Conservation (phyloP, 2,888 invertebrate species). For the Rhogogaster chlorosoma region DNA sequence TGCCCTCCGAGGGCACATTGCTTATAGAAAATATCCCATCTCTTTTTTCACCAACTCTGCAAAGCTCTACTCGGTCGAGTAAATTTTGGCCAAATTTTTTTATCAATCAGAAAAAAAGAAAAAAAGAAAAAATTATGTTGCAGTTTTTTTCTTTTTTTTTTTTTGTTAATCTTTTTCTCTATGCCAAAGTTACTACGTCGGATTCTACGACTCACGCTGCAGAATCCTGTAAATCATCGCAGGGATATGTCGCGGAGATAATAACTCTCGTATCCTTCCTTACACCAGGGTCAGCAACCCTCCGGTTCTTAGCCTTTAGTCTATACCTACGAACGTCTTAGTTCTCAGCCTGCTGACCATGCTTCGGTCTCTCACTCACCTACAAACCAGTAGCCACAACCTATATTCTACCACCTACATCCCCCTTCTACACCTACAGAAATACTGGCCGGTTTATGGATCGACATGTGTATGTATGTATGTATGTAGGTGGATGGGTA, state of each 20-base stretch:
- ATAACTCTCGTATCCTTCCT: conserved; percentile 39
- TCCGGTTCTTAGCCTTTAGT: conserved; percentile 11
- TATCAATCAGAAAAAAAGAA: neutral
- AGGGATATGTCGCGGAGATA: conserved; percentile 34
- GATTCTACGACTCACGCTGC: neutral
- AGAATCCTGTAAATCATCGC: conserved; percentile 12
- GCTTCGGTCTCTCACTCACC: conserved; percentile 18
- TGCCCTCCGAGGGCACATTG: neutral
- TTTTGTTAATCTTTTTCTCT: neutral
- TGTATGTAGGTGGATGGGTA: neutral
- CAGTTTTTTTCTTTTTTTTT: neutral
- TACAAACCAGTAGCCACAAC: neutral
- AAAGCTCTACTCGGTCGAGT: neutral
- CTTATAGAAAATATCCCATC: neutral
- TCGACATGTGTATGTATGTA: neutral
- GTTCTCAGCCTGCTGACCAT: conserved; percentile 38
- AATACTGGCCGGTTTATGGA: neutral
- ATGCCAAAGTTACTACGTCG: neutral
- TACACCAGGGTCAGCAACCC: conserved; percentile 4
- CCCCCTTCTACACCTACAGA: conserved; percentile 18
- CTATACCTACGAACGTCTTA: conserved; percentile 22
- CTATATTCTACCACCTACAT: neutral
- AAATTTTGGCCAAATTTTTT: neutral
- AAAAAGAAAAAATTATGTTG: neutral
- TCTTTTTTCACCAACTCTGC: neutral